Evolutionary conservation across 2,888 invertebrate genomes (phyloP).

Genomic region (Sphecodes monilicornis): DNA sequence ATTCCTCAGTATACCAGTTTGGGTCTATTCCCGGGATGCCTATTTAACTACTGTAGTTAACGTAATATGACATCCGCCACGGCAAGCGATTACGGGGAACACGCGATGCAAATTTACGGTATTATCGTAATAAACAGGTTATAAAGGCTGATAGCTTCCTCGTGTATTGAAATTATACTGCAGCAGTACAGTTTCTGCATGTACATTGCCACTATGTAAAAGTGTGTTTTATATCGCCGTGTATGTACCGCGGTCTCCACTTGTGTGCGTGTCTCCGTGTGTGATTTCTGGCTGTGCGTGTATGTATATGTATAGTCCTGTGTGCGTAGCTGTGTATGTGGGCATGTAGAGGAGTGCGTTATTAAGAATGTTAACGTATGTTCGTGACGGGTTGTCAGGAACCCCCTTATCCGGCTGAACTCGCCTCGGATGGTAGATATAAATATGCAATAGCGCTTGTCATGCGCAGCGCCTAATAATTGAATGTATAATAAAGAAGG

Average conservation of each 20-base stretch:
- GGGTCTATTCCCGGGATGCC: conserved; percentile 70
- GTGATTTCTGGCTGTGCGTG: neutral
- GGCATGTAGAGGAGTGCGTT: conserved; percentile 63
- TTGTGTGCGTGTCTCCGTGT: neutral
- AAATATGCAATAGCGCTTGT: conserved; percentile 83
- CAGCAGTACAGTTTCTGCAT: conserved; percentile 58
- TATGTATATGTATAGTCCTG: conserved; percentile 61
- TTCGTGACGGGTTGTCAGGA: conserved; percentile 79
- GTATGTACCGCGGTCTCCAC: conserved; percentile 16
- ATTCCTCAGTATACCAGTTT: conserved; percentile 63
- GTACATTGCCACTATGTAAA: conserved; percentile 35
- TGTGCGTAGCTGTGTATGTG: conserved; percentile 63
- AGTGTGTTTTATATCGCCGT: conserved; percentile 40
- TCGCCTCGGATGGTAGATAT: conserved; percentile 78
- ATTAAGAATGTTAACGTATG: conserved; percentile 80
- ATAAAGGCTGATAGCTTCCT: conserved; percentile 78
- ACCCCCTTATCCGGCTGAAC: conserved; percentile 74
- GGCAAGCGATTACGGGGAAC: conserved; percentile 73
- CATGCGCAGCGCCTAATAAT: conserved; percentile 83
- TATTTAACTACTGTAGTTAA: conserved; percentile 75
- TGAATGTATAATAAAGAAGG: conserved; percentile 84
- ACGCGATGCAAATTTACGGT: conserved; percentile 78
- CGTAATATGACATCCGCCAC: conserved; percentile 76
- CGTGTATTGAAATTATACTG: conserved; percentile 74
- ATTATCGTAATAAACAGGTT: conserved; percentile 81